Conservation (phyloP, 2,888 invertebrate genomes). For the Lutraria lutraria region DNA sequence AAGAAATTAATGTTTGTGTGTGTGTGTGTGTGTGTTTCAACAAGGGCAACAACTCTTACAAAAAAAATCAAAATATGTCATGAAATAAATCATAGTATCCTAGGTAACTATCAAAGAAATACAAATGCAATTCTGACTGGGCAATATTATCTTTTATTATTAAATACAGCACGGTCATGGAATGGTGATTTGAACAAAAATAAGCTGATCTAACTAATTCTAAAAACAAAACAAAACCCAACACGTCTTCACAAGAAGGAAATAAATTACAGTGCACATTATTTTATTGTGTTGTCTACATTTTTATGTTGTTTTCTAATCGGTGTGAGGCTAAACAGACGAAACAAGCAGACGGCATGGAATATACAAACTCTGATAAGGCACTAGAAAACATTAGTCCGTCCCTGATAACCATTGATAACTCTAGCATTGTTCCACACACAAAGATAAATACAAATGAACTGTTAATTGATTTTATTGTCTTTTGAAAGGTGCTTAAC, state of each 20-base stretch:
- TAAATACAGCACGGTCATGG: no score
- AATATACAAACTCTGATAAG: conserved; percentile 40
- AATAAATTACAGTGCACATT: neutral
- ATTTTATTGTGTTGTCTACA: conserved; percentile 7
- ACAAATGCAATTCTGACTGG: no score
- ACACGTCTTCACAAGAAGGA: neutral
- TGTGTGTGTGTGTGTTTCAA: no score
- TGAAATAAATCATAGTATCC: no score
- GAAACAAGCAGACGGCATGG: conserved; percentile 7
- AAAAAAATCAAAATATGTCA: no score
- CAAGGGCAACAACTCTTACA: no score
- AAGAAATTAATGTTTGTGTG: no score
- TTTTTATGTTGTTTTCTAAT: conserved; percentile 36
- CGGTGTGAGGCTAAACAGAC: conserved; percentile 30
- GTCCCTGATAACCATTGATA: conserved; percentile 37
- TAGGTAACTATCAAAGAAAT: no score
- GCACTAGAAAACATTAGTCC: conserved; percentile 36
- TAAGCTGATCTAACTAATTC: no score
- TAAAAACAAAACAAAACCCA: neutral
- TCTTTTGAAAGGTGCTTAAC: conserved; percentile 58
- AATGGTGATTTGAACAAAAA: no score
- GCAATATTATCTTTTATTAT: no score
- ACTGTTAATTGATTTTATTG: conserved; percentile 69
- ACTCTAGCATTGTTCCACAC: conserved; percentile 38
- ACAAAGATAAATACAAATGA: conserved; percentile 52